Percentiles rank a stretch among this genome's conserved stretches.
Evolutionary conservation across 2,797 vertebrate species (phyloP).

Genomic region (Brachyalestes nurse): DNA sequence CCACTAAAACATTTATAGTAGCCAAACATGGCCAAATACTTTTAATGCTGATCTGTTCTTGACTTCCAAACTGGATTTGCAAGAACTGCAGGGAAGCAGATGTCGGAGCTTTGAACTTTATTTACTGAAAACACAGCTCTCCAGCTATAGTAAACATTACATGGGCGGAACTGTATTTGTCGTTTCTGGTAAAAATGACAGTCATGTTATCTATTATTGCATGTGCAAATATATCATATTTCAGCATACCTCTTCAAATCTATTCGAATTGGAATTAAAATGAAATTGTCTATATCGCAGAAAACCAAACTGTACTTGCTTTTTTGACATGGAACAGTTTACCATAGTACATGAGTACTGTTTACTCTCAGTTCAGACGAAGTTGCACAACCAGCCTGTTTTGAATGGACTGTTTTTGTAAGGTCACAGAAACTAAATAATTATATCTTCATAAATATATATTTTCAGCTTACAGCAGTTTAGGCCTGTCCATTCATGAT

Average conservation of each 20-base stretch:
- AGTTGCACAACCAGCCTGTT: no score
- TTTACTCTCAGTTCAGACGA: no score
- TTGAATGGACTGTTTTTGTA: no score
- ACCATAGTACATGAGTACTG: no score
- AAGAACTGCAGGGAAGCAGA: slow-evolving; percentile 15
- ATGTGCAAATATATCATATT: background rate
- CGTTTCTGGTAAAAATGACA: slow-evolving; percentile 1
- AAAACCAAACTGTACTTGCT: background rate
- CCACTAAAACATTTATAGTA: background rate
- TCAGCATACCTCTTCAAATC: background rate
- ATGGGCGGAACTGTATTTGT: background rate
- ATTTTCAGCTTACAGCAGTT: no score
- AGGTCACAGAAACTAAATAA: no score
- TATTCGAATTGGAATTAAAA: background rate
- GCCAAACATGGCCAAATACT: background rate
- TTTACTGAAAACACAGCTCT: slow-evolving; percentile 51
- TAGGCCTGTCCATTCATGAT: no score
- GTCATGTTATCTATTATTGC: background rate
- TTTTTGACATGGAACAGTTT: background rate
- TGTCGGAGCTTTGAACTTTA: slow-evolving; percentile 9
- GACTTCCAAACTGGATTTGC: slow-evolving; percentile 28
- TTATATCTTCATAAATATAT: no score
- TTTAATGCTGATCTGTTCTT: background rate
- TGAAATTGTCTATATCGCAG: background rate
- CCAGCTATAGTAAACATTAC: slow-evolving; percentile 34